phyloP scores from a whole-genome alignment of 1,140 invertebrate species.

The Leptestheria dahalacensis region DNA sequence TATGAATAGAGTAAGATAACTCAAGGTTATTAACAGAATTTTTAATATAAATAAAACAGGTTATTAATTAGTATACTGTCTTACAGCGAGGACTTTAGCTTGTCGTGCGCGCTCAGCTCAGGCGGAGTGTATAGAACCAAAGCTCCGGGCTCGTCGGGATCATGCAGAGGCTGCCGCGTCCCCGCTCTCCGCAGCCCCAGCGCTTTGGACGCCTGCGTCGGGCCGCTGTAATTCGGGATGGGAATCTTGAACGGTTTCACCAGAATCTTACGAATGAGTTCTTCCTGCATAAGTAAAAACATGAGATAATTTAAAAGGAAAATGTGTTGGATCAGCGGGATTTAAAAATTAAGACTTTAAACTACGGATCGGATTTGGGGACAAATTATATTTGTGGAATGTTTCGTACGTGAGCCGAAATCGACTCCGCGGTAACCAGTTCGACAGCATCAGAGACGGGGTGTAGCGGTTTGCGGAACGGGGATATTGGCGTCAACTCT shows the following conservation, averaged over 20 bases:
- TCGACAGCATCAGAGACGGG: constrained; percentile 13
- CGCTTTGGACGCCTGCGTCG: constrained; percentile 45
- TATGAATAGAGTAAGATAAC: not conserved
- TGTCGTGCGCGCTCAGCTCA: constrained; percentile 62
- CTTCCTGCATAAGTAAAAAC: constrained; percentile 39
- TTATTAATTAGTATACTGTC: constrained; percentile 20
- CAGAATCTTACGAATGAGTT: constrained; percentile 61
- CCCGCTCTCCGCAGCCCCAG: constrained; percentile 56
- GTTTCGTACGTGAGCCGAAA: constrained; percentile 28
- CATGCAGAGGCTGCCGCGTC: constrained; percentile 62
- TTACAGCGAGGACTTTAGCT: constrained; percentile 54
- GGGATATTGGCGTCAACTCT: constrained; percentile 23
- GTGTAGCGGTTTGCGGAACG: constrained; percentile 15
- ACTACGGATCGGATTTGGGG: no score
- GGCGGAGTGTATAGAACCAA: constrained; percentile 79
- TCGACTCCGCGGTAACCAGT: constrained; percentile 26
- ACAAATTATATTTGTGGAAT: not conserved
- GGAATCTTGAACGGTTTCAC: constrained; percentile 89
- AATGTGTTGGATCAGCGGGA: no score
- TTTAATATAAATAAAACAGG: not conserved
- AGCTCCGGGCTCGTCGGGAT: constrained; percentile 86
- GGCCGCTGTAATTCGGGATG: constrained; percentile 65
- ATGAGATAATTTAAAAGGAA: constrained; percentile 8
- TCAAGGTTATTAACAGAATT: not conserved
- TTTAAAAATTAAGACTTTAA: constrained; percentile 12